Percentiles rank a stretch among this genome's conserved stretches.
Conservation (phyloP, 2,113 vertebrate genomes). For the Dipodomys stephensi region DNA sequence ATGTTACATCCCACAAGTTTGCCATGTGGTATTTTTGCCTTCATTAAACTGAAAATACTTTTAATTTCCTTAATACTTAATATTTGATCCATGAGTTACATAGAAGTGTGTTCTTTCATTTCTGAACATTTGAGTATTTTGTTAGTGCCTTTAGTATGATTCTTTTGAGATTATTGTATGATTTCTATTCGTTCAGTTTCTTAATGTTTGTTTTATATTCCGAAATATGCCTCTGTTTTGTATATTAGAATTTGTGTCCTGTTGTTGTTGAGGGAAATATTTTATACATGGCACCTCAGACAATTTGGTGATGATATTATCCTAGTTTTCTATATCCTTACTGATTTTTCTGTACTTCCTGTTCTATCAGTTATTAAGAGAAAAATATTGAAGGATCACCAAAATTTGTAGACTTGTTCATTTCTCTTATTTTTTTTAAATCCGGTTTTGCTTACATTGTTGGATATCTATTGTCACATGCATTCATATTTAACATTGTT, state of each 20-base stretch:
- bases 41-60: not conserved
- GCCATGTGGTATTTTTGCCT: no score
- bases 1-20: no score
- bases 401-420: not conserved
- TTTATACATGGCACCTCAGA: not conserved
- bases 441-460: slow-evolving; percentile 41
- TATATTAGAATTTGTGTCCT: not conserved
- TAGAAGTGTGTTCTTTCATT: not conserved
- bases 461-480: slow-evolving; percentile 19
- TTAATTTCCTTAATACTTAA: not conserved
- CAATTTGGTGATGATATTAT: no score
- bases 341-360: not conserved
- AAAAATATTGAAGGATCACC: not conserved
- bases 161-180: not conserved
- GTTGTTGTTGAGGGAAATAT: not conserved
- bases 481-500: not conserved
- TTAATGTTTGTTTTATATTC: not conserved
- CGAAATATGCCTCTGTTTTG: not conserved
- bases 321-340: not conserved
- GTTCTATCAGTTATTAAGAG: slow-evolving; percentile 4
- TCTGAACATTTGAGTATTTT: slow-evolving; percentile 6
- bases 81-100: not conserved
- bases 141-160: not conserved
- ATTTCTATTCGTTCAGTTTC: not conserved
- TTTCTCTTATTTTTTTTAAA: slow-evolving; percentile 27